phyloP scores from a whole-genome alignment of 2,113 vertebrate genomes.

The Crotalus horridus region DNA sequence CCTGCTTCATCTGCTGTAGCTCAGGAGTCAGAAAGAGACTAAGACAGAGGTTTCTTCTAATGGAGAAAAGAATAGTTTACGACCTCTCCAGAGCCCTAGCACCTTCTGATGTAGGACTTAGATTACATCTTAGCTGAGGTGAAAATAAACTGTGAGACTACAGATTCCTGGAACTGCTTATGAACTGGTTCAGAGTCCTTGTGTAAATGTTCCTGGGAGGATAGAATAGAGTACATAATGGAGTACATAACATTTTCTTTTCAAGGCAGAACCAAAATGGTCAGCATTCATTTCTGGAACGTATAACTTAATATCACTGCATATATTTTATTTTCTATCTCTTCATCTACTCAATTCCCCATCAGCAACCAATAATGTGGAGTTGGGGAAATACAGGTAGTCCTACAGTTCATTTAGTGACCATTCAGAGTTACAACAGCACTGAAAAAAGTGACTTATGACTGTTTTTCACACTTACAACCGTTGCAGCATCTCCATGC shows the following conservation, averaged over 20 bases:
- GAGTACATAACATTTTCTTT: background rate
- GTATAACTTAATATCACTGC: background rate
- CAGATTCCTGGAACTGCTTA: background rate
- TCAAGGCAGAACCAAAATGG: background rate
- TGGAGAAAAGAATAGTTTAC: background rate
- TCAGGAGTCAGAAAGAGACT: background rate
- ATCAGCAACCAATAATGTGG: background rate
- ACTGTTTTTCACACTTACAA: no score
- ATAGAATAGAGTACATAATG: background rate
- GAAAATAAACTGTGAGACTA: background rate
- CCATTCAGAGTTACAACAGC: no score
- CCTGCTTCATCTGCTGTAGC: background rate
- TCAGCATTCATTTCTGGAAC: background rate
- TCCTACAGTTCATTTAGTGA: no score
- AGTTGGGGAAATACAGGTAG: background rate
- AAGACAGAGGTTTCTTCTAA: background rate
- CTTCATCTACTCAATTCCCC: background rate
- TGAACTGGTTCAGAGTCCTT: background rate
- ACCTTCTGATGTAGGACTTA: background rate
- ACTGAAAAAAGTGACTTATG: no score
- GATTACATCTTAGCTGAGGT: background rate
- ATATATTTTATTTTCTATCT: background rate
- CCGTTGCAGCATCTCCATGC: no score
- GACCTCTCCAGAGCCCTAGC: background rate
- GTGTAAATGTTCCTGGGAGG: background rate